Evolutionary conservation across 2,113 vertebrate genomes (phyloP).

Genomic region (Cololabis saira): DNA sequence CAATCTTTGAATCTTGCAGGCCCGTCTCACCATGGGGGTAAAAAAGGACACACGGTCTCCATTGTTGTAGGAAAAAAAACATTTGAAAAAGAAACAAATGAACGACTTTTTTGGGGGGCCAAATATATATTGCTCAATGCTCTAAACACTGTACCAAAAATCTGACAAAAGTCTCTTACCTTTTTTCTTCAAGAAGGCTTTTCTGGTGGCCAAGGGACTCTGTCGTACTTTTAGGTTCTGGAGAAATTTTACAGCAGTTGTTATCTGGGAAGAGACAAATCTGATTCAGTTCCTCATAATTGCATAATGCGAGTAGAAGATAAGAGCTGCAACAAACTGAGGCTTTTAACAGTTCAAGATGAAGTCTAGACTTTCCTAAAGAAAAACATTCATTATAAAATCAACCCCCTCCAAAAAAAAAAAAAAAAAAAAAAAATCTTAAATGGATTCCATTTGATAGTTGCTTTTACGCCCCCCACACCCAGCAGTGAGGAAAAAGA

Average conservation of each 20-base stretch:
- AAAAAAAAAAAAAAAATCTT: conserved; percentile 26
- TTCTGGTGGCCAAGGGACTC: conserved; percentile 89
- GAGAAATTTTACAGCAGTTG: conserved; percentile 95
- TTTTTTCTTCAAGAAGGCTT: conserved; percentile 97
- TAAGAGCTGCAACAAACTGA: conserved; percentile 37
- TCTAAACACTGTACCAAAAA: conserved; percentile 4
- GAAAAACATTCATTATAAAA: conserved; percentile 64
- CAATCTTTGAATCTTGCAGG: conserved; percentile 74
- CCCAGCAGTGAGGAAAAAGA: conserved; percentile 69
- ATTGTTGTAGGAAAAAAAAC: conserved; percentile 22
- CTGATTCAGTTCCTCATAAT: conserved; percentile 49
- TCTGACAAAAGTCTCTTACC: conserved; percentile 80
- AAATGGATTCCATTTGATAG: conserved; percentile 71
- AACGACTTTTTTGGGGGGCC: background rate
- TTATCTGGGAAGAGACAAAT: conserved; percentile 83
- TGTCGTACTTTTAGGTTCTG: conserved; percentile 94
- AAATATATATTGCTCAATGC: conserved; percentile 1
- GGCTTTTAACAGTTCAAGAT: conserved; percentile 54
- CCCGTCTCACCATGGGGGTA: conserved; percentile 40
- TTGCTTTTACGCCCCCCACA: conserved; percentile 68
- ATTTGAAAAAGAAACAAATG: conserved; percentile 32
- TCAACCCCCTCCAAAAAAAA: background rate
- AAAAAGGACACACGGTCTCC: conserved; percentile 33
- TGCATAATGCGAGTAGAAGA: conserved; percentile 41
- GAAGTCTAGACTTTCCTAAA: conserved; percentile 61